Evolutionary conservation across 2,888 invertebrate species (phyloP).

Genomic region (Trachelus stipa): DNA sequence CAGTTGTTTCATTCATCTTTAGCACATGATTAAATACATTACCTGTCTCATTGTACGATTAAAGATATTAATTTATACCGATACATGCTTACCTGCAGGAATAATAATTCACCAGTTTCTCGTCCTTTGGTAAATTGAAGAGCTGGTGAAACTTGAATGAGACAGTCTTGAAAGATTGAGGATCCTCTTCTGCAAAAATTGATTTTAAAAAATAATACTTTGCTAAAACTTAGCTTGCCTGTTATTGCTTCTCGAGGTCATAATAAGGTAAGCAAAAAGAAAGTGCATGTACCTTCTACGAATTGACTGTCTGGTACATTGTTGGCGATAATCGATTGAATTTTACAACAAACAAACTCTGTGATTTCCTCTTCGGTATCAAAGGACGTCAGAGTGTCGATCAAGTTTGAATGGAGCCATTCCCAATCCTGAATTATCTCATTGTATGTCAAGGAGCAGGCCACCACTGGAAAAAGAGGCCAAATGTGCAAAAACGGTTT

Average conservation of each 20-base stretch:
- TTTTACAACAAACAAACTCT: conserved; percentile 95
- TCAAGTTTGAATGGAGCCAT: conserved; percentile 90
- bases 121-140: conserved; percentile 92
- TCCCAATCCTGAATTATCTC: conserved; percentile 95
- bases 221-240: too few species aligned
- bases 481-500: conserved; percentile 21
- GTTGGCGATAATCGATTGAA: conserved; percentile 92
- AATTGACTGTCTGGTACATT: conserved; percentile 73
- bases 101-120: conserved; percentile 95
- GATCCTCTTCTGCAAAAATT: conserved; percentile 81
- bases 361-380: conserved; percentile 94
- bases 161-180: conserved; percentile 80
- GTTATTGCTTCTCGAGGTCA: not conserved
- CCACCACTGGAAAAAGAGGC: conserved; percentile 78
- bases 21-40: not conserved
- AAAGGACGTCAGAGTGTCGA: conserved; percentile 88
- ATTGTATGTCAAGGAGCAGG: conserved; percentile 85
- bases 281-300: conserved; percentile 67
- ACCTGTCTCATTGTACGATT: not conserved
- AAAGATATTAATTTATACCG: not conserved
- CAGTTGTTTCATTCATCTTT: not conserved
- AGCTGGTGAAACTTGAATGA: conserved; percentile 87
- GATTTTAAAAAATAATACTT: conserved; percentile 25
- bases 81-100: conserved; percentile 83
- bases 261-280: conserved; percentile 11